Evolutionary conservation across 2,113 vertebrate genomes (phyloP).

Genomic region (Galbula dea): DNA sequence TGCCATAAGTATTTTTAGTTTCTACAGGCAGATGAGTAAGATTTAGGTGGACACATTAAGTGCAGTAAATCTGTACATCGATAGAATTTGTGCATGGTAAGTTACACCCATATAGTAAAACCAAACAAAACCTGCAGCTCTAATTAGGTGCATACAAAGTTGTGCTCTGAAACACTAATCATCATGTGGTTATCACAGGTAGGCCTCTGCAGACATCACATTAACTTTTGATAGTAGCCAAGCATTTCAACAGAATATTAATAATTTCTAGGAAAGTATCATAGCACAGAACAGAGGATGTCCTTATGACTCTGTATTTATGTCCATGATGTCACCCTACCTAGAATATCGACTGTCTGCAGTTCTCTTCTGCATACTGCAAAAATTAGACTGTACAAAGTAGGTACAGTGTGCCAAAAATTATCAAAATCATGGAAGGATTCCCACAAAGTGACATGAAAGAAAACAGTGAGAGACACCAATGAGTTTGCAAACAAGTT

Average conservation of each 20-base stretch:
- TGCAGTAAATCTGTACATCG: background rate
- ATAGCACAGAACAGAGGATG: background rate
- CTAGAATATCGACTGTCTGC: background rate
- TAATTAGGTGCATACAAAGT: background rate
- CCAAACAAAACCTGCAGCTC: background rate
- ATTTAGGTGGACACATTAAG: background rate
- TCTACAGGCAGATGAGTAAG: background rate
- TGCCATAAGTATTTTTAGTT: background rate
- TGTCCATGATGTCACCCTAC: background rate
- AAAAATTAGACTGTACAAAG: no score
- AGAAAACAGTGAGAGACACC: background rate
- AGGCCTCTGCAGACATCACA: background rate
- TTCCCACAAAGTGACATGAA: background rate
- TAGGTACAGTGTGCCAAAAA: background rate
- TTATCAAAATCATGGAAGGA: background rate
- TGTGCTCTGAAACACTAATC: background rate
- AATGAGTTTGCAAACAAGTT: background rate
- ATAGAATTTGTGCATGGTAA: background rate
- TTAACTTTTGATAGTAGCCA: background rate
- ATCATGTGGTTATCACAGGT: background rate
- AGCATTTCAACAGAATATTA: background rate
- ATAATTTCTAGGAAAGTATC: background rate
- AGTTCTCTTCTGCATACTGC: background rate
- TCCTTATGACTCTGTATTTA: background rate
- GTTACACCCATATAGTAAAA: background rate